Evolutionary conservation across 2,888 invertebrate genomes (phyloP), one percentile per base, ranked within the genome.

Genomic region (Himalopsyche anomala): DNA sequence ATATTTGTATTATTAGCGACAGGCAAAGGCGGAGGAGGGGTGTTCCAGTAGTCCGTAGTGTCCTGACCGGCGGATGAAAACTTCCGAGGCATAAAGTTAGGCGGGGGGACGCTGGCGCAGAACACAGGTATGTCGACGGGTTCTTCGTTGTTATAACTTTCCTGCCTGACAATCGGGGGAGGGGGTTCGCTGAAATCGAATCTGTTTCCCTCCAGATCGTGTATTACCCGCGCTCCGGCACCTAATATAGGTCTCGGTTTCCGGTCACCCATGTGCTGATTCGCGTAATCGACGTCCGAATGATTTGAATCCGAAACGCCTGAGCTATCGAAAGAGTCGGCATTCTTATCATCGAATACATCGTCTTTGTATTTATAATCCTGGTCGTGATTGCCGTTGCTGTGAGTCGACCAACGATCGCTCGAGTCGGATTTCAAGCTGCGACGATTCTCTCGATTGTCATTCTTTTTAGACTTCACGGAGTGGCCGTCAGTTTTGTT

Each of bases 181-280:
- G 84, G 86, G 4, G 82, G 85, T 81, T 87, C 88, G 17, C 74
- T 84, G 62, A 85, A 87, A 19, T 88, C 85, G 83, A 84, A 51
- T 86, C 86, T 42, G 82, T 80, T 51, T 54, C 81, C 19, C 54
- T 80, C 36, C 19, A 28, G 51, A 42, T 28, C 62, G 36, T 84
- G 86, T 9, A 84, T 82, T 19, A 84, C 74, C 5, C 86, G 85
- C 11, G 88, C 79, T 6, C 88, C 88, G 40, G 88, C 88, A 4
- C 88, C 88, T 17, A 88, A 55, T 36, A 88, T 88, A 15, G 88
- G 88, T 11, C 88, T 85, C 9, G 87, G 87, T 84, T 88, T 88
- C 38, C 87, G 80, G 80, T 88, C 88, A 38, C 19, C 62, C 17
- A 12, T 36, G 5, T 74, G 74, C 19, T 74, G 74, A 74, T 74